A percentile compares a stretch with the other conserved stretches of the same genome.
These are phyloP conservation scores for Cryptocheilus praepositus DNA, from an alignment of 2,888 invertebrate genomes.

Conservation along the genomic window DNA sequence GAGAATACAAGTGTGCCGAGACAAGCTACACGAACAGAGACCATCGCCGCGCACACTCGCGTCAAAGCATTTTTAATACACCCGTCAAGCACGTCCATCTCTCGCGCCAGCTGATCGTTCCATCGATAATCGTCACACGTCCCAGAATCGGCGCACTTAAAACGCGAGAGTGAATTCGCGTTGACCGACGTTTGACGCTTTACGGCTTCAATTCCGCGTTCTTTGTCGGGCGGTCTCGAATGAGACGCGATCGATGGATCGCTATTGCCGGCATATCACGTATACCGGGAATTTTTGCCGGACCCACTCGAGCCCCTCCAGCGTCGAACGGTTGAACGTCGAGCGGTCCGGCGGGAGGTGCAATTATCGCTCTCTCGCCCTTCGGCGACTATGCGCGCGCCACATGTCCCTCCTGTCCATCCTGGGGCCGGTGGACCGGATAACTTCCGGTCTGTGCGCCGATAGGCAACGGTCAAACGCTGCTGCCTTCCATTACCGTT, in stretches of 20 bases:
- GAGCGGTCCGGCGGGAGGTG: not conserved
- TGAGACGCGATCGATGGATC: constrained; percentile 4
- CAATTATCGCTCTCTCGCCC: constrained; percentile 9
- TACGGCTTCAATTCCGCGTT: constrained; percentile 18
- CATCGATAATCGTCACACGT: constrained; percentile 26
- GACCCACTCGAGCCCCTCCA: not conserved
- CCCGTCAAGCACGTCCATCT: too few species aligned
- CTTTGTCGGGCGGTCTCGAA: constrained; percentile 2
- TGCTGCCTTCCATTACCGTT: constrained; percentile 57
- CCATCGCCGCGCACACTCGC: too few species aligned
- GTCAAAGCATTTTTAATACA: too few species aligned
- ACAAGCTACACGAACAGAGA: too few species aligned
- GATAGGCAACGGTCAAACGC: constrained; percentile 44
- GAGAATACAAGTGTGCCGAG: too few species aligned
- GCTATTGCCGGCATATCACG: not conserved
- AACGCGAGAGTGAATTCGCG: constrained; percentile 19
- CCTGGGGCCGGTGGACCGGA: constrained; percentile 21
- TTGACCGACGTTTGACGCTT: constrained; percentile 29
- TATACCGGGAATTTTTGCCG: constrained; percentile 1
- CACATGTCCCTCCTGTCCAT: not conserved
- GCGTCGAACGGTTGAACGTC: not conserved
- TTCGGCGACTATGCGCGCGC: not conserved
- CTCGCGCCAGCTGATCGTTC: too few species aligned
- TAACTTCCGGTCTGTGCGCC: constrained; percentile 37
- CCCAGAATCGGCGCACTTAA: constrained; percentile 22